A percentile compares a stretch with the other conserved stretches of the same genome.
These are phyloP conservation scores for Microplitis deprimator DNA, from an alignment of 2,888 invertebrate genomes.

Conservation along the genomic window DNA sequence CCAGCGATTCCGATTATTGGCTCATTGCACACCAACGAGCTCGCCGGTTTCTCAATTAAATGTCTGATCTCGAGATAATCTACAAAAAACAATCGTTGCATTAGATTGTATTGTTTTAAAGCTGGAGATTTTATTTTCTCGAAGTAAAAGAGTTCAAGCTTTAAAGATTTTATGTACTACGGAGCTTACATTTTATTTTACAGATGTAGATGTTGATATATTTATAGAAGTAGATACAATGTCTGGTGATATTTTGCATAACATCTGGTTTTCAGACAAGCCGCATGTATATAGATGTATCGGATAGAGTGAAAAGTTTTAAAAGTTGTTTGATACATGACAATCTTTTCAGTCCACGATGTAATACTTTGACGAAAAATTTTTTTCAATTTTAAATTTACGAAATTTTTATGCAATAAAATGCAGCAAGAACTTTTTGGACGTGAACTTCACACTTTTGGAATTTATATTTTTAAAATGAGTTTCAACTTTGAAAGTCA, in stretches of 20 bases:
- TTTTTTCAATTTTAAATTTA: neutral
- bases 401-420: neutral
- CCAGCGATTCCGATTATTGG: constrained; percentile 44
- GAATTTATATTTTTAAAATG: neutral
- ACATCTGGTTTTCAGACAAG: constrained; percentile 38
- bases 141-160: too few species aligned
- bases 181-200: too few species aligned
- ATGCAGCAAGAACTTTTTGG: neutral
- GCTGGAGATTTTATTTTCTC: too few species aligned
- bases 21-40: constrained; percentile 37
- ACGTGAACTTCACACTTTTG: neutral
- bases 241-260: constrained; percentile 24
- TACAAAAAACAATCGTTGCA: neutral
- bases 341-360: neutral
- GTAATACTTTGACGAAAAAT: neutral
- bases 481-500: neutral
- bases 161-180: too few species aligned
- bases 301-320: neutral
- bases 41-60: neutral
- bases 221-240: constrained; percentile 1
- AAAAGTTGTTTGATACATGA: neutral
- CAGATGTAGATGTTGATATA: neutral
- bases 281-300: constrained; percentile 8
- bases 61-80: neutral
- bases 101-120: too few species aligned